Base-by-base conservation (phyloP, 1,140 invertebrate species). In the Drosophila pachea region DNA sequence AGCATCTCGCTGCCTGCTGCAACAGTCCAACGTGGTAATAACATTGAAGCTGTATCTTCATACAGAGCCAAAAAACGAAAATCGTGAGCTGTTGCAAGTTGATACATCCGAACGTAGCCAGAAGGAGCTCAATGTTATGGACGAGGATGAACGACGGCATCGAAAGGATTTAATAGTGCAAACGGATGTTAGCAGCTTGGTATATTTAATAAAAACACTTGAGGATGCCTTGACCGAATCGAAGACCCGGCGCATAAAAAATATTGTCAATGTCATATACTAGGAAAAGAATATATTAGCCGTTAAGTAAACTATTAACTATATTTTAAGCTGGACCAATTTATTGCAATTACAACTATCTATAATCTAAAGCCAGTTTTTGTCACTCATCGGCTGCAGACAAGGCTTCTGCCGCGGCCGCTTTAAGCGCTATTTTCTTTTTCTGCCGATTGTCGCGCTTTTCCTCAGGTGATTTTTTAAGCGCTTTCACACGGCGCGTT, bases 401-500 rank as follows among this genome's bases (percentile, higher is more conserved):
- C 38, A 88, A 64, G 7, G 82, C 73, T 22, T 87, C 76, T 31
- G 62, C 64, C 4, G 87, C 87, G 32, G 72, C 75, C 6, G 81
- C 73, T n/a, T 90, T 83, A 0, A 88, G 50, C 7, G 76, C 73
- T 5, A 75, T 70, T 69, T 91, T 92, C 70, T 92, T 92, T 55
- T 92, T 91, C 68, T 92, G 90, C 4, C 91, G 82, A 74, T 91
- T 90, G 14, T 90, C 89, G 73, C 93, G 94, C 75, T 91, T 94
- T 77, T 95, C 94, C 53, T 93, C 91, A 4, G 92, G 82, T 0
- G 94, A 93, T 86, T 95, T 96, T 74, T 93, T 94, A 11, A 99
- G 90, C 47, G 95, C 97, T 90, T 98, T 98, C 93, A 99, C 95
- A 90, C 98, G 98, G 60, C 97, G 93, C 11, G 96, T 97, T 89